Conservation (phyloP, 1,140 invertebrate species). For the Eupristina koningsbergeri region DNA sequence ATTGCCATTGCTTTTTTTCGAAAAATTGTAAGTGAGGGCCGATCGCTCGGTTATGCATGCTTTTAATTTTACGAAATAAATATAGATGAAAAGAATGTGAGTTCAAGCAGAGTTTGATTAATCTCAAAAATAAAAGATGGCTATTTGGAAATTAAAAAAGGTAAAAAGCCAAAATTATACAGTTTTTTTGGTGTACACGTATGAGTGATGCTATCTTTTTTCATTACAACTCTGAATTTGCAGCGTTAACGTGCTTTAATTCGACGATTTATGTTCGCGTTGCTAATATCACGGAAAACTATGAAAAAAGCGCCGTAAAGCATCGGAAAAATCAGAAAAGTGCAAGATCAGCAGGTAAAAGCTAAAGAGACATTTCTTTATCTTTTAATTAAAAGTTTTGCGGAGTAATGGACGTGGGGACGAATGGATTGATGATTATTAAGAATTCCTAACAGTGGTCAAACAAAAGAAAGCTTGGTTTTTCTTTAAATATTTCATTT, state of each 20-base stretch:
- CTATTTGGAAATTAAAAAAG: not conserved
- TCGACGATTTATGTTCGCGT: conserved; percentile 23
- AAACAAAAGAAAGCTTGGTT: conserved; percentile 11
- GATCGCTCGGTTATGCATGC: not conserved
- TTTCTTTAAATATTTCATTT: conserved; percentile 6
- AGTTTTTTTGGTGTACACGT: not conserved
- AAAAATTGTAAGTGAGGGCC: not conserved
- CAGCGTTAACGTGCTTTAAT: not conserved
- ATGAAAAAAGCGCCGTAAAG: conserved; percentile 8
- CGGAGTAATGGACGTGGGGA: conserved; percentile 12
- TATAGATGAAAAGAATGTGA: not conserved
- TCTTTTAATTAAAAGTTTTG: conserved; percentile 54
- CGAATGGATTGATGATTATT: conserved; percentile 38
- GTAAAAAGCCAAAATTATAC: not conserved
- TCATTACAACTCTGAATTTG: not conserved
- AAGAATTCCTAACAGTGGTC: not conserved
- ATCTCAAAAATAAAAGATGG: not conserved
- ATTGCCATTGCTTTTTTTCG: not conserved
- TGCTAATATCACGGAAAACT: conserved; percentile 16
- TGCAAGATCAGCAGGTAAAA: not conserved
- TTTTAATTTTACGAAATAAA: not conserved
- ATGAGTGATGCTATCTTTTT: conserved; percentile 18
- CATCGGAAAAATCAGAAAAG: conserved; percentile 39
- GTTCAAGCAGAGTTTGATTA: too few relatives aligned
- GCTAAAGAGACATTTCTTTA: conserved; percentile 44